Evolutionary conservation across 2,113 vertebrate genomes (phyloP).

Genomic region (Clupea harengus): DNA sequence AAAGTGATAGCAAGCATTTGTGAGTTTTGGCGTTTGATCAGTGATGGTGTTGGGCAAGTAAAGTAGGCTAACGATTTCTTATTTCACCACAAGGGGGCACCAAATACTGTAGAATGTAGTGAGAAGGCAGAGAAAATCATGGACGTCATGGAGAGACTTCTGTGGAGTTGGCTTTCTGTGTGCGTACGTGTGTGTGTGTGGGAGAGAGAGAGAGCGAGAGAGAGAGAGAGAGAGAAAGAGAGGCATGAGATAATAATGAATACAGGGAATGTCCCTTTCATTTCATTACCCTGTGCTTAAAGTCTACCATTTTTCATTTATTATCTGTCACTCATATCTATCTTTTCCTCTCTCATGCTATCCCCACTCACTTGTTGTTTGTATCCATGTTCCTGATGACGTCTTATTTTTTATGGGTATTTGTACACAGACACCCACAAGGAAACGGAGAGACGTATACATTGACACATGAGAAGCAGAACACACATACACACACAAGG

Average conservation of each 20-base stretch:
- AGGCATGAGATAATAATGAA: background rate
- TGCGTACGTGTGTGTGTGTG: background rate
- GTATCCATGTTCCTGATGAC: background rate
- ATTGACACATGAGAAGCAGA: background rate
- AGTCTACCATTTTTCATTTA: background rate
- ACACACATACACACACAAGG: background rate
- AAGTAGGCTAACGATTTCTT: background rate
- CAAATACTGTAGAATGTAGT: background rate
- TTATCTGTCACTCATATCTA: too few relatives aligned
- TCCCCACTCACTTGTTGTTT: background rate
- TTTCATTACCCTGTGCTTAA: background rate
- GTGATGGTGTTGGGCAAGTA: background rate
- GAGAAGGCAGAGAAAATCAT: background rate
- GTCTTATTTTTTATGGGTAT: background rate
- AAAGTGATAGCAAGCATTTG: background rate
- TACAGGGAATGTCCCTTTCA: background rate
- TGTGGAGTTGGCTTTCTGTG: background rate
- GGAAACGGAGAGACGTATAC: background rate
- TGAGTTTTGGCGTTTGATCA: background rate
- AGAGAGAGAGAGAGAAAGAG: too few relatives aligned
- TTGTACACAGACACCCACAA: background rate
- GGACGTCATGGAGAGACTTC: background rate
- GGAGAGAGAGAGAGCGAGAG: background rate
- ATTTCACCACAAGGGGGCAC: constrained; percentile 56
- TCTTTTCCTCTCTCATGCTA: background rate